phyloP scores from a whole-genome alignment of 2,113 vertebrate species.

The Muntiacus reevesi region DNA sequence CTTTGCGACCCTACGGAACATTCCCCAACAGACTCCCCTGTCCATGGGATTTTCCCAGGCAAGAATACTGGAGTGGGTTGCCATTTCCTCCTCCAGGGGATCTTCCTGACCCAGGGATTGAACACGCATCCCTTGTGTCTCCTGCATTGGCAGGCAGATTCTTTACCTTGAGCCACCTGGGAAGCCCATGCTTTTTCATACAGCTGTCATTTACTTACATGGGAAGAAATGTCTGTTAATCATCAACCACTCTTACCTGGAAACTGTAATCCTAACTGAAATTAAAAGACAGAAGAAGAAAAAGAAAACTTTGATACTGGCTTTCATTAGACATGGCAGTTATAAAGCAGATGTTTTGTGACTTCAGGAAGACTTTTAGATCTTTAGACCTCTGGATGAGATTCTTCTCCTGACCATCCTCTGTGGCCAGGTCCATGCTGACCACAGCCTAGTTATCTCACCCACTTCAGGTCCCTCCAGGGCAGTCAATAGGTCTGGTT shows the following conservation, averaged over 20 bases:
- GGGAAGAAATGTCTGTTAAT: neutral
- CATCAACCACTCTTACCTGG: neutral
- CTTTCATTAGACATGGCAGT: neutral
- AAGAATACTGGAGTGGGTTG: neutral
- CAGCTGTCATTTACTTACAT: neutral
- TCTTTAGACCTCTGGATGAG: neutral
- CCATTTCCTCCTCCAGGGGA: neutral
- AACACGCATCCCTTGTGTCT: neutral
- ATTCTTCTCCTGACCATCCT: neutral
- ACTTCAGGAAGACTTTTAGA: neutral
- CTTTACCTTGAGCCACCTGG: neutral
- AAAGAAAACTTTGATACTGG: neutral
- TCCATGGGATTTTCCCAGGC: neutral
- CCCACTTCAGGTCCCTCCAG: neutral
- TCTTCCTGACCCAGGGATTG: neutral
- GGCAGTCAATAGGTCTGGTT: neutral
- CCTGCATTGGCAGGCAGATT: neutral
- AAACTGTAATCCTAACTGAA: neutral
- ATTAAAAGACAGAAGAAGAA: neutral
- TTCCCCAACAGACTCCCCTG: neutral
- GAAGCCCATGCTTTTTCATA: neutral
- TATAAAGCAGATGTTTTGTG: neutral
- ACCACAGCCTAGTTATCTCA: no score
- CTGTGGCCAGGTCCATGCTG: neutral
- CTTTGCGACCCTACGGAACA: neutral